Conservation (phyloP, 2,888 invertebrate genomes). For the Caenorhabditis virilis region DNA sequence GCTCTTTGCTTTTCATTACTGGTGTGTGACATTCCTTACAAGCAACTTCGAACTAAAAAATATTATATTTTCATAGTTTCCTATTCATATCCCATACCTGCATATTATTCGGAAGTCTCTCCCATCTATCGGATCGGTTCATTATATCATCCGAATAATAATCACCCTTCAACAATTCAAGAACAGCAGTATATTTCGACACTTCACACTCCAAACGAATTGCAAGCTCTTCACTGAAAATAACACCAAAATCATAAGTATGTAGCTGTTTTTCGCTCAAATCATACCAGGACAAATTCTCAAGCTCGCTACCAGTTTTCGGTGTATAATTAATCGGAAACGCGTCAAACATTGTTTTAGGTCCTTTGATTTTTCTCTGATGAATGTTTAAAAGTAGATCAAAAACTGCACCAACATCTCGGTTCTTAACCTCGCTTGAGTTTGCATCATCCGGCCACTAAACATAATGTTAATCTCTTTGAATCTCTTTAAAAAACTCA, state of each 20-base stretch:
- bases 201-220: slow-evolving; percentile 24
- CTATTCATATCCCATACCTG: slow-evolving; percentile 10
- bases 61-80: slow-evolving; percentile 4
- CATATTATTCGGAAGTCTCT: neutral
- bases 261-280: too few species aligned
- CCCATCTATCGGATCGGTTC: neutral
- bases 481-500: neutral
- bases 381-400: slow-evolving; percentile 1
- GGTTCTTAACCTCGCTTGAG: slow-evolving; percentile 20
- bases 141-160: slow-evolving; percentile 3
- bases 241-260: neutral
- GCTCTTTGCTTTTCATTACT: neutral
- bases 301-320: too few species aligned
- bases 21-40: neutral
- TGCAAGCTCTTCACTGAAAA: slow-evolving; percentile 26
- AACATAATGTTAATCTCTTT: slow-evolving; percentile 6
- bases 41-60: slow-evolving; percentile 1
- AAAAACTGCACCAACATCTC: slow-evolving; percentile 19
- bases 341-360: slow-evolving; percentile 20
- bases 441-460: slow-evolving; percentile 24
- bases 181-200: slow-evolving; percentile 22
- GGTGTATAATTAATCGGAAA: slow-evolving; percentile 23
- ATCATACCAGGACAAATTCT: too few species aligned
- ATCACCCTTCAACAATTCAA: slow-evolving; percentile 19
- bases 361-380: slow-evolving; percentile 5